These are phyloP conservation scores for Muraenolepis orangiensis DNA, from an alignment of 2,797 vertebrate species.

Conservation along the genomic window DNA sequence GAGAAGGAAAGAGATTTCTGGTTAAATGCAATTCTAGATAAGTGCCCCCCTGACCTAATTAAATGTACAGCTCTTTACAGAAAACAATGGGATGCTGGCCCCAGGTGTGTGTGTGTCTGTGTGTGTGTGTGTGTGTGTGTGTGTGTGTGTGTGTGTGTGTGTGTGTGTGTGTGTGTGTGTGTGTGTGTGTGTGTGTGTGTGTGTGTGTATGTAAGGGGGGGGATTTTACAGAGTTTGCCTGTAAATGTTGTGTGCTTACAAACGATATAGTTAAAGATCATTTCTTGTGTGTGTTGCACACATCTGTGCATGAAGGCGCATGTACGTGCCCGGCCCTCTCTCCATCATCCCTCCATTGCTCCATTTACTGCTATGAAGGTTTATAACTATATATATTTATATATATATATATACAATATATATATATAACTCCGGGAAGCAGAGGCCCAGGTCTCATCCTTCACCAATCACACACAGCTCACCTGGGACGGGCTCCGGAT, in stretches of 20 bases:
- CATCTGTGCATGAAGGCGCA: conserved; percentile 12
- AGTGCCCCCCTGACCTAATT: no score
- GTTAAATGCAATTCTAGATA: no score
- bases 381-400: no score
- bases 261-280: no score
- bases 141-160: conserved; percentile 14
- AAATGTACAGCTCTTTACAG: no score
- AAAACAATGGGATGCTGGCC: not conserved
- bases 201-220: no score
- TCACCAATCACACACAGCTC: conserved; percentile 28
- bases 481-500: conserved; percentile 14
- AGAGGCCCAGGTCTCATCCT: conserved; percentile 45
- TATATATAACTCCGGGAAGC: conserved; percentile 38
- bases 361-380: conserved; percentile 38
- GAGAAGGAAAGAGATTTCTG: no score
- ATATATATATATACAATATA: no score
- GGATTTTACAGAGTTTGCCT: no score
- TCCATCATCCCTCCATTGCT: conserved; percentile 9
- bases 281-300: not conserved
- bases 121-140: conserved; percentile 1
- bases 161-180: no score
- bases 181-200: no score
- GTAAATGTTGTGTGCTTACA: no score
- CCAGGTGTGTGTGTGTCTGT: not conserved
- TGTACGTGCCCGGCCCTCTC: not conserved